phyloP scores from a whole-genome alignment of 1,140 invertebrate genomes.

The Palaemon carinicauda region DNA sequence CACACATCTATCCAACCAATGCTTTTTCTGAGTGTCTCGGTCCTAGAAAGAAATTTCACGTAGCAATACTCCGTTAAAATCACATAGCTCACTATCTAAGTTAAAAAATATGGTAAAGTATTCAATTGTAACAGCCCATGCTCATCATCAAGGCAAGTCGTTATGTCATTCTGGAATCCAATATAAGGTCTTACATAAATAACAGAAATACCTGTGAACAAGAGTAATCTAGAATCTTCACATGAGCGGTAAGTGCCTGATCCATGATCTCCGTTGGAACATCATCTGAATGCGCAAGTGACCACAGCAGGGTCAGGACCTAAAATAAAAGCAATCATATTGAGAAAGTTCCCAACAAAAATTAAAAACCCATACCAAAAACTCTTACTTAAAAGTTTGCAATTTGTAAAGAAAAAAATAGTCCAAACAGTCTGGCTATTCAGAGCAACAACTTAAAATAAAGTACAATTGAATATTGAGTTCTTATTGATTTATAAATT shows the following conservation, averaged over 20 bases:
- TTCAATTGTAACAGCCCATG: too few relatives aligned
- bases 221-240: conserved; percentile 98
- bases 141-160: too few relatives aligned
- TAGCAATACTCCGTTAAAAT: background rate
- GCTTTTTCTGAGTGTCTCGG: conserved; percentile 92
- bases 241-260: conserved; percentile 92
- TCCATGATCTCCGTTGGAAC: conserved; percentile 98
- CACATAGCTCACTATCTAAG: background rate
- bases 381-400: too few relatives aligned
- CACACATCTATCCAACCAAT: conserved; percentile 95
- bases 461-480: too few relatives aligned
- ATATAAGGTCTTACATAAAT: background rate
- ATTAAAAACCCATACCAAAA: too few relatives aligned
- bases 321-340: conserved; percentile 61
- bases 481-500: too few relatives aligned
- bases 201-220: conserved; percentile 76
- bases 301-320: conserved; percentile 97
- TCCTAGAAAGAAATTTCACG: conserved; percentile 73
- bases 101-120: background rate
- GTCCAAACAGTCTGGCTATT: too few relatives aligned
- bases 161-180: too few relatives aligned
- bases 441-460: too few relatives aligned
- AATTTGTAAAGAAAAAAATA: too few relatives aligned
- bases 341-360: background rate
- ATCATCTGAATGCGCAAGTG: conserved; percentile 94